phyloP scores from a whole-genome alignment of 2,113 vertebrate genomes.

The Parus major region DNA sequence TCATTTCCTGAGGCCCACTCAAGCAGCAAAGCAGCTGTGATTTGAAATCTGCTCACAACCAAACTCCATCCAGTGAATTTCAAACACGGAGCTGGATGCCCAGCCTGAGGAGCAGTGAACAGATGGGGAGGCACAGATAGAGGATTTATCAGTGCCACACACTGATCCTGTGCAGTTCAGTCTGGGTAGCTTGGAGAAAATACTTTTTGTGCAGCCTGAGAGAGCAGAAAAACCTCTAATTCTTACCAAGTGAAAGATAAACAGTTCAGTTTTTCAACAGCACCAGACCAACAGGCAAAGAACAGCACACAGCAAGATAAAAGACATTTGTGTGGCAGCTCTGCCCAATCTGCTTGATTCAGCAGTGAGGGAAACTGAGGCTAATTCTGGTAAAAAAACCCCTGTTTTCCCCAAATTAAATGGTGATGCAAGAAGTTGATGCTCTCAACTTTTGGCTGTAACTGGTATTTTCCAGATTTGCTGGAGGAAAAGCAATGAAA shows the following conservation, averaged over 20 bases:
- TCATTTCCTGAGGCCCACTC: not conserved
- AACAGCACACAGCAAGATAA: not conserved
- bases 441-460: not conserved
- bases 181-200: not conserved
- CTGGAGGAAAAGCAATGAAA: not conserved
- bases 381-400: not conserved
- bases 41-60: conserved; percentile 24
- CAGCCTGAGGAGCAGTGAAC: conserved; percentile 10
- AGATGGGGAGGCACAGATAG: conserved; percentile 30
- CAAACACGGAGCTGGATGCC: not conserved
- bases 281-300: not conserved
- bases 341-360: not conserved
- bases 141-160: conserved; percentile 28
- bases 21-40: not conserved
- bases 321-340: not conserved
- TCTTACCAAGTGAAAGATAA: conserved; percentile 11
- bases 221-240: not conserved
- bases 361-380: not conserved
- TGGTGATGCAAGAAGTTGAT: not conserved
- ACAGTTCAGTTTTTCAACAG: not conserved
- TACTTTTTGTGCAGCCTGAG: not conserved
- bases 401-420: not conserved
- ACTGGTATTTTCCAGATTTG: not conserved
- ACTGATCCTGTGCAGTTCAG: not conserved
- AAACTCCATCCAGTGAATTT: not conserved